Percentiles rank a stretch among this genome's conserved stretches.
These are phyloP conservation scores for Hoplias malabaricus DNA, from an alignment of 2,113 vertebrate species.

Conservation along the genomic window DNA sequence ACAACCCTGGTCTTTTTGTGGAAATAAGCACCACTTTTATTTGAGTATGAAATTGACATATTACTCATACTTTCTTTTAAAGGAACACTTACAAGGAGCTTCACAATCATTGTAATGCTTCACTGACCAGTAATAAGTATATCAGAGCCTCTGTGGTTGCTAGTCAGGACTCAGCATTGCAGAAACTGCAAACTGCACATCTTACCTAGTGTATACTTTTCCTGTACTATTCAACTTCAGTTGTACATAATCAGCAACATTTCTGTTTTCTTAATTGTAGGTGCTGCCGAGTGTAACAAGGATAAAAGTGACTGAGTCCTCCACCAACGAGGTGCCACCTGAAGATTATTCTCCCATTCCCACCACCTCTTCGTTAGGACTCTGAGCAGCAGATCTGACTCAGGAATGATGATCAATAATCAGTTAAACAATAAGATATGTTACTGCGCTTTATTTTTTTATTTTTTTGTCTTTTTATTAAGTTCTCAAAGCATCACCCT, in stretches of 20 bases:
- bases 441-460: not conserved
- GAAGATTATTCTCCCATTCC: not conserved
- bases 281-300: conserved; percentile 47
- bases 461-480: not conserved
- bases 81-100: too few relatives aligned
- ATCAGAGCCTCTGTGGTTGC: too few relatives aligned
- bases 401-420: not conserved
- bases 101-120: too few relatives aligned
- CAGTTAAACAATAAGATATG: not conserved
- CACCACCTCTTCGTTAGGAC: not conserved
- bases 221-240: too few relatives aligned
- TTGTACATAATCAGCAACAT: not conserved
- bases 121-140: too few relatives aligned
- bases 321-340: not conserved
- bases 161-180: too few relatives aligned
- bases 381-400: conserved; percentile 20
- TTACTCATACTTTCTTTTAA: too few relatives aligned
- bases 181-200: too few relatives aligned
- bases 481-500: not conserved
- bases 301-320: conserved; percentile 55
- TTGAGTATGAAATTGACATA: too few relatives aligned
- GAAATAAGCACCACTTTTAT: too few relatives aligned
- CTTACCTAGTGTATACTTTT: too few relatives aligned
- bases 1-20: too few relatives aligned
- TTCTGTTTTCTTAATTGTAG: conserved; percentile 29